phyloP scores from a whole-genome alignment of 1,140 invertebrate species.

The Cotesia glomerata region DNA sequence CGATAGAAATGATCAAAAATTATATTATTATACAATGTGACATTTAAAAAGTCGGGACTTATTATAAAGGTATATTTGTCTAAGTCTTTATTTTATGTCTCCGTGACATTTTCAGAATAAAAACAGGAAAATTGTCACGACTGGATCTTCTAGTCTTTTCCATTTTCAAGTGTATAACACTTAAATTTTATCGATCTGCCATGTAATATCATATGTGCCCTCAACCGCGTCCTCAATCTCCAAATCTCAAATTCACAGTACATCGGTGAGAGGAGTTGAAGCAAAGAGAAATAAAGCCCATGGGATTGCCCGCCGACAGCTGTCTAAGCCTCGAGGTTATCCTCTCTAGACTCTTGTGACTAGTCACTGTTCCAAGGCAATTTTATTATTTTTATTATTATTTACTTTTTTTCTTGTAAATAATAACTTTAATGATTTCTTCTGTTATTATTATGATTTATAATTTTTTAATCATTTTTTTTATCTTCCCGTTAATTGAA shows the following conservation, averaged over 20 bases:
- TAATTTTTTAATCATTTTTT: background rate
- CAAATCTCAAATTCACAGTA: slow-evolving; percentile 22
- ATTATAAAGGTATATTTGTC: too few species aligned
- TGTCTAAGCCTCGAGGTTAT: slow-evolving; percentile 20
- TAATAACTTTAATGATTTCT: background rate
- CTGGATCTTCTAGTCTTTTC: too few species aligned
- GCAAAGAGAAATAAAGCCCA: background rate
- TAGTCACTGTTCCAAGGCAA: slow-evolving; percentile 7
- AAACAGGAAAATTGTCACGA: too few species aligned
- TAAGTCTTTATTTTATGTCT: too few species aligned
- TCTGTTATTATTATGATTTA: background rate
- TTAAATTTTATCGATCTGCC: background rate
- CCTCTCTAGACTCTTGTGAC: slow-evolving; percentile 6
- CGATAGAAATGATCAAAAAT: too few species aligned
- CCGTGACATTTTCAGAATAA: too few species aligned
- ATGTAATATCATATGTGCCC: background rate
- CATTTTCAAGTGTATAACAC: background rate
- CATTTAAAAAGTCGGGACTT: too few species aligned
- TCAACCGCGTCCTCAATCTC: background rate
- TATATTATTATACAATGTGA: too few species aligned
- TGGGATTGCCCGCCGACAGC: slow-evolving; percentile 15
- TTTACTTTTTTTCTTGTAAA: background rate
- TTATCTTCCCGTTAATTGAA: too few species aligned
- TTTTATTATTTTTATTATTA: slow-evolving; percentile 22
- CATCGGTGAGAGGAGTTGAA: slow-evolving; percentile 6